Conservation (phyloP, 2,888 invertebrate species). For the Lepidonotus clava region DNA sequence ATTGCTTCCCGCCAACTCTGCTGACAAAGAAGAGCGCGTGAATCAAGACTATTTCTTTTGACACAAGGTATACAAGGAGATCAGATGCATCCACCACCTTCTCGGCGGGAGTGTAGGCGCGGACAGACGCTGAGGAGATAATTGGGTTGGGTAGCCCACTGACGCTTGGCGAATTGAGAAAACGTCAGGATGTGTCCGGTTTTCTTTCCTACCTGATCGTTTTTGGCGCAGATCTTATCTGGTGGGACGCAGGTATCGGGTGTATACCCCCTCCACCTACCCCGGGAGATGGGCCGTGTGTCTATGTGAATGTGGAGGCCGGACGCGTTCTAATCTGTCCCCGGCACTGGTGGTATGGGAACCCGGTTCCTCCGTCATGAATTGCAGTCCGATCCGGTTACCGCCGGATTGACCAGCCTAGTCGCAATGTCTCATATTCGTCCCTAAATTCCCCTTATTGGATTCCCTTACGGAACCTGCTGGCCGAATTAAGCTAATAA, state of each 20-base stretch:
- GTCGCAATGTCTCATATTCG: constrained; percentile 35
- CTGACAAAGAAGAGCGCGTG: background rate
- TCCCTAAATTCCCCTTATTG: constrained; percentile 33
- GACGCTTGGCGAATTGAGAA: background rate
- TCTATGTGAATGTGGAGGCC: background rate
- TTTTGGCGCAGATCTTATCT: constrained; percentile 19
- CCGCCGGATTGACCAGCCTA: constrained; percentile 24
- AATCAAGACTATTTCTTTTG: background rate
- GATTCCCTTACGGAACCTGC: constrained; percentile 13
- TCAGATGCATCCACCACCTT: too few relatives aligned
- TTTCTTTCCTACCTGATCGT: constrained; percentile 47
- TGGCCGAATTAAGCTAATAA: constrained; percentile 47
- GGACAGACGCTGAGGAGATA: constrained; percentile 27
- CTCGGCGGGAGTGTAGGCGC: background rate
- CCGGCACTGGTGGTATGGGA: background rate
- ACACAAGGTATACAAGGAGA: background rate
- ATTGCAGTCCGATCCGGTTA: background rate
- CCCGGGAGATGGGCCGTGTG: background rate
- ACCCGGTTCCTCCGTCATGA: background rate
- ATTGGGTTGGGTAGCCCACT: constrained; percentile 31
- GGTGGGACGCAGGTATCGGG: constrained; percentile 8
- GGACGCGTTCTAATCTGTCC: constrained; percentile 10
- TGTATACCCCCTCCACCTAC: constrained; percentile 6
- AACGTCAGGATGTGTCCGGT: background rate
- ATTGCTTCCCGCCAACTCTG: background rate